Evolutionary conservation across 1,140 invertebrate genomes (phyloP).

Genomic region (Zaprionus taronus): DNA sequence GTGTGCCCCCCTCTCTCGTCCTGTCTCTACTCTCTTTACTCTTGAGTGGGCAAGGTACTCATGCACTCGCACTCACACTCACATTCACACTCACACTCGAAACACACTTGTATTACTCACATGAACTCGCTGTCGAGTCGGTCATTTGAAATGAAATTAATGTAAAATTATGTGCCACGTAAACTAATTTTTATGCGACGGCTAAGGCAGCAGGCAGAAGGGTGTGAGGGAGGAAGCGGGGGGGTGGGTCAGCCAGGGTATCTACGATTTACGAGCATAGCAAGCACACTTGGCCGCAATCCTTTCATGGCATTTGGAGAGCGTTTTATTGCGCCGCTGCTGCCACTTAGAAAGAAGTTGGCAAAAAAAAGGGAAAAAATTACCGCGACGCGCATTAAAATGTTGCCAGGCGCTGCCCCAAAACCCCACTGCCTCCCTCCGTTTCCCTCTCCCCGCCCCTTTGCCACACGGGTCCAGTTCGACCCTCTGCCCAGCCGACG

Average conservation of each 20-base stretch:
- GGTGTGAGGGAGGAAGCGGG: neutral
- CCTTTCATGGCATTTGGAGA: slow-evolving; percentile 77
- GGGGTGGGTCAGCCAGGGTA: neutral
- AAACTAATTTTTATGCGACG: slow-evolving; percentile 73
- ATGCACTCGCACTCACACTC: slow-evolving; percentile 11
- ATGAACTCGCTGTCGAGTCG: slow-evolving; percentile 11
- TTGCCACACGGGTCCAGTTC: neutral
- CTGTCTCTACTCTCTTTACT: neutral
- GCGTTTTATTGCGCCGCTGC: slow-evolving; percentile 73
- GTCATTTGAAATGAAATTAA: slow-evolving; percentile 73
- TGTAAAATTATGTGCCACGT: slow-evolving; percentile 78
- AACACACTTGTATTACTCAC: slow-evolving; percentile 5
- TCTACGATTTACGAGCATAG: slow-evolving; percentile 70
- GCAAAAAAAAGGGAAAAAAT: slow-evolving; percentile 42
- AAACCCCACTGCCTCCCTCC: neutral
- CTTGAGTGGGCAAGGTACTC: slow-evolving; percentile 6
- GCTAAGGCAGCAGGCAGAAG: neutral
- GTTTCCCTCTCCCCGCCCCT: neutral
- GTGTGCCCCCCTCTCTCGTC: neutral
- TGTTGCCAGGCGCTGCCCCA: slow-evolving; percentile 50
- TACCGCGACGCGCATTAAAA: slow-evolving; percentile 73
- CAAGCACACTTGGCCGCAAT: slow-evolving; percentile 63
- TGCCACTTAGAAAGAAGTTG: slow-evolving; percentile 54
- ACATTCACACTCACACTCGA: neutral
- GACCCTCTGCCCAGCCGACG: slow-evolving; percentile 13